Evolutionary conservation across 1,140 invertebrate species (phyloP).

Genomic region (Meloidogyne exigua): DNA sequence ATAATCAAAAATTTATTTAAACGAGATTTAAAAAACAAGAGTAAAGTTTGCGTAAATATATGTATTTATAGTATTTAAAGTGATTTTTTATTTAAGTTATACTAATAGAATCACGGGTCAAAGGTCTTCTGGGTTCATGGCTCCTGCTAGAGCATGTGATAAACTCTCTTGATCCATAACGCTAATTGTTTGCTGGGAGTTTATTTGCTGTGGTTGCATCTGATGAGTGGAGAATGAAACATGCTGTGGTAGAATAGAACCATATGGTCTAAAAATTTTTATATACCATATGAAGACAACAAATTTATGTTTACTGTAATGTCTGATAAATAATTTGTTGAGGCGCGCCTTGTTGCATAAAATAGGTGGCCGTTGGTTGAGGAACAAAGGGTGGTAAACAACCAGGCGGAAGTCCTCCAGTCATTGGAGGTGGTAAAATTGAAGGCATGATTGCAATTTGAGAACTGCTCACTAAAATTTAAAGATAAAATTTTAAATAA

Average conservation of each 20-base stretch:
- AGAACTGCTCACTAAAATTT: background rate
- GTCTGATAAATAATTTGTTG: slow-evolving; percentile 33
- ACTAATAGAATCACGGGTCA: slow-evolving; percentile 24
- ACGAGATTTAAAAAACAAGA: background rate
- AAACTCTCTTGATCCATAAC: slow-evolving; percentile 40
- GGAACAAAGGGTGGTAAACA: background rate
- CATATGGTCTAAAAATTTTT: slow-evolving; percentile 33
- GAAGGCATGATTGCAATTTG: background rate
- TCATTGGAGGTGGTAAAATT: background rate
- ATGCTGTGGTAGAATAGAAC: background rate
- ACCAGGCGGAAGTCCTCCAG: background rate
- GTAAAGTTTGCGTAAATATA: background rate
- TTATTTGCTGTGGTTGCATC: slow-evolving; percentile 26
- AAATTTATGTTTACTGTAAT: slow-evolving; percentile 19
- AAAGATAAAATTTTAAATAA: background rate
- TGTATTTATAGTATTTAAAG: background rate
- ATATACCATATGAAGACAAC: background rate
- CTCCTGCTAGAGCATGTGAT: slow-evolving; percentile 39
- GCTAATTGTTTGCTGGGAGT: background rate
- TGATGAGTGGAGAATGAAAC: slow-evolving; percentile 9
- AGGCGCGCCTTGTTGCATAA: slow-evolving; percentile 9
- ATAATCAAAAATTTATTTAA: slow-evolving; percentile 2
- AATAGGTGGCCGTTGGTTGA: background rate
- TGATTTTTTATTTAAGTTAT: background rate
- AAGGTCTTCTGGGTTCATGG: slow-evolving; percentile 46